These are phyloP conservation scores for Blastobasis adustella DNA, from an alignment of 2,888 invertebrate genomes.

Conservation along the genomic window DNA sequence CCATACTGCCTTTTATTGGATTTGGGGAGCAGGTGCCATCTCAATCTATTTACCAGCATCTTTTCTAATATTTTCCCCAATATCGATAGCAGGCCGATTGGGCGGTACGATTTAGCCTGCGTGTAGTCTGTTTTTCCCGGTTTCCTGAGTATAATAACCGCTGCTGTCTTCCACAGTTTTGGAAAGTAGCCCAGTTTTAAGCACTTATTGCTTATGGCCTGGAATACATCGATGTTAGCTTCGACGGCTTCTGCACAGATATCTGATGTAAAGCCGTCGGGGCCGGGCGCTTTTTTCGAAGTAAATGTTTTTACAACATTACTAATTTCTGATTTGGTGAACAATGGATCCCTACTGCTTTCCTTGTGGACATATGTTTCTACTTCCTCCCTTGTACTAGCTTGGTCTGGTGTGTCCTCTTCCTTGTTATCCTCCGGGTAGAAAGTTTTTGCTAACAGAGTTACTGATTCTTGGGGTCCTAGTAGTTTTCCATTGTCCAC, in stretches of 20 bases:
- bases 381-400: no score
- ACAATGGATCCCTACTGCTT: background rate
- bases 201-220: slow-evolving; percentile 9
- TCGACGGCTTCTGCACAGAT: slow-evolving; percentile 2
- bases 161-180: slow-evolving; percentile 8
- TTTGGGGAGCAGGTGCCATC: slow-evolving; percentile 2
- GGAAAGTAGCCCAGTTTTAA: slow-evolving; percentile 8
- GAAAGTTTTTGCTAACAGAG: slow-evolving; percentile 9
- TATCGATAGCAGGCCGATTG: slow-evolving; percentile 11
- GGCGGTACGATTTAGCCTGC: slow-evolving; percentile 7
- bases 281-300: slow-evolving; percentile 11
- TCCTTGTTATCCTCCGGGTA: slow-evolving; percentile 3
- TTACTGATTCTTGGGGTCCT: slow-evolving; percentile 4
- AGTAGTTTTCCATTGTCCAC: background rate
- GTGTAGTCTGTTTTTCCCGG: slow-evolving; percentile 6
- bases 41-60: slow-evolving; percentile 5
- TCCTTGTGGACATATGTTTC: background rate
- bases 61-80: slow-evolving; percentile 13
- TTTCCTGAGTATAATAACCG: slow-evolving; percentile 6
- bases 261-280: slow-evolving; percentile 10
- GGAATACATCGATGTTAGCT: background rate
- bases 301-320: slow-evolving; percentile 1
- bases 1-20: slow-evolving; percentile 10
- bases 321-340: background rate
- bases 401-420: background rate